Conservation (phyloP, 2,113 vertebrate species). For the Brachypodius melanocephalos region DNA sequence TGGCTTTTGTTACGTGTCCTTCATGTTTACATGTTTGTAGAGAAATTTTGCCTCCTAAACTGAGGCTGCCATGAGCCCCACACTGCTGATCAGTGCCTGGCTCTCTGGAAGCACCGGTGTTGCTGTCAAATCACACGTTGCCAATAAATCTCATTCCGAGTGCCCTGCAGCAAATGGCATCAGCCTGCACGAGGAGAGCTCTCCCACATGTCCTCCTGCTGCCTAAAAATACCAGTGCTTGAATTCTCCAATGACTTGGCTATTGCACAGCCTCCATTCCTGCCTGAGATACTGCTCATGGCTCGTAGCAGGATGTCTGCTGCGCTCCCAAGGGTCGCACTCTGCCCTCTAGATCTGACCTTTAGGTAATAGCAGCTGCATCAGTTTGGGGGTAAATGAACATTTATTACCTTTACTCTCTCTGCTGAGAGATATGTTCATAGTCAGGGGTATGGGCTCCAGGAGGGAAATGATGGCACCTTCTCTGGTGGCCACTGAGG, state of each 20-base stretch:
- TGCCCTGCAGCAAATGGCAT: conserved; percentile 51
- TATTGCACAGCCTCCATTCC: background rate
- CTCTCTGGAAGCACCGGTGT: background rate
- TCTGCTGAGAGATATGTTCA: accelerated
- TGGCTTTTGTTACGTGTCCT: background rate
- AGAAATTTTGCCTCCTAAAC: background rate
- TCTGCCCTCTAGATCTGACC: background rate
- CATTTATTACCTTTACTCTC: background rate
- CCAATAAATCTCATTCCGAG: conserved; percentile 9
- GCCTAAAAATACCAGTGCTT: conserved; percentile 38
- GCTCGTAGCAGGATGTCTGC: background rate
- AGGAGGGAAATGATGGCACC: background rate
- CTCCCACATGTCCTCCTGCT: conserved; percentile 15
- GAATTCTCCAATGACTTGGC: conserved; percentile 21
- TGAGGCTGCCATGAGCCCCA: background rate
- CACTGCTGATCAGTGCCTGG: background rate
- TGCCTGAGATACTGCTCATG: background rate
- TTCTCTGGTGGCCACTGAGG: background rate
- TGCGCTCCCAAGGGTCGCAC: background rate
- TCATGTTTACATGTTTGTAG: background rate
- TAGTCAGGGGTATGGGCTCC: too few species aligned
- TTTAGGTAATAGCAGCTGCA: background rate
- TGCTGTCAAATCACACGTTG: background rate
- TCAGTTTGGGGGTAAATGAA: background rate
- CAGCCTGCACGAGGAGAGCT: conserved; percentile 24